A percentile compares a stretch with the other conserved stretches of the same genome.
Evolutionary conservation across 2,797 vertebrate species (phyloP).

Genomic region (Scarus forsteni): DNA sequence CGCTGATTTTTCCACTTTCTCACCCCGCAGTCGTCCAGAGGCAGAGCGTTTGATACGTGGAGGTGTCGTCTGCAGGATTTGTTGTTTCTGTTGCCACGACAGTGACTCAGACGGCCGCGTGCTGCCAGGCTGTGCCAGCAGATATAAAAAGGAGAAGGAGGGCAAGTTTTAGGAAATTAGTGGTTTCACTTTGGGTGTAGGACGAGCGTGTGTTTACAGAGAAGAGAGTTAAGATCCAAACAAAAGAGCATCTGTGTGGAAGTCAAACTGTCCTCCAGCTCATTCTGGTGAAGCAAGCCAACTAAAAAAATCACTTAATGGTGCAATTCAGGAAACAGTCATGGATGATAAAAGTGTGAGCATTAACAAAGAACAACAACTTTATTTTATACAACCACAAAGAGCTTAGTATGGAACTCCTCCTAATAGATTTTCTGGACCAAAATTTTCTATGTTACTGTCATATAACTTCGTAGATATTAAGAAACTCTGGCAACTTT

Average conservation of each 20-base stretch:
- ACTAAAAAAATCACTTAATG: background rate
- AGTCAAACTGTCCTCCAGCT: background rate
- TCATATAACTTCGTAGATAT: no score
- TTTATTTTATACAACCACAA: background rate
- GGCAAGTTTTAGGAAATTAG: slow-evolving; percentile 19
- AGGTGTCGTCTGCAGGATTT: slow-evolving; percentile 23
- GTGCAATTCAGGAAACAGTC: background rate
- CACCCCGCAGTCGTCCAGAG: slow-evolving; percentile 18
- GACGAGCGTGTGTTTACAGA: background rate
- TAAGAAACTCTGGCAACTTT: no score
- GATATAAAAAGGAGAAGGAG: slow-evolving; percentile 2
- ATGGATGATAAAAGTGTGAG: background rate
- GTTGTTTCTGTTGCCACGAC: slow-evolving; percentile 71
- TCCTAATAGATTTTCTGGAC: background rate
- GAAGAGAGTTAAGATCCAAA: background rate
- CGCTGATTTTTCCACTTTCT: slow-evolving; percentile 57
- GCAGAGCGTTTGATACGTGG: slow-evolving; percentile 11
- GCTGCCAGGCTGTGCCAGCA: slow-evolving; percentile 19
- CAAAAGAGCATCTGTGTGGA: background rate
- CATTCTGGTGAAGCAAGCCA: background rate
- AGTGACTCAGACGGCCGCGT: slow-evolving; percentile 50
- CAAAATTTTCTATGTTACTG: no score
- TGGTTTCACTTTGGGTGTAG: background rate
- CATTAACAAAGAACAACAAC: background rate
- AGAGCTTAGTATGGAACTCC: background rate